These are phyloP conservation scores for Rhodophaea formosa DNA, from an alignment of 2,888 invertebrate species.

Conservation along the genomic window DNA sequence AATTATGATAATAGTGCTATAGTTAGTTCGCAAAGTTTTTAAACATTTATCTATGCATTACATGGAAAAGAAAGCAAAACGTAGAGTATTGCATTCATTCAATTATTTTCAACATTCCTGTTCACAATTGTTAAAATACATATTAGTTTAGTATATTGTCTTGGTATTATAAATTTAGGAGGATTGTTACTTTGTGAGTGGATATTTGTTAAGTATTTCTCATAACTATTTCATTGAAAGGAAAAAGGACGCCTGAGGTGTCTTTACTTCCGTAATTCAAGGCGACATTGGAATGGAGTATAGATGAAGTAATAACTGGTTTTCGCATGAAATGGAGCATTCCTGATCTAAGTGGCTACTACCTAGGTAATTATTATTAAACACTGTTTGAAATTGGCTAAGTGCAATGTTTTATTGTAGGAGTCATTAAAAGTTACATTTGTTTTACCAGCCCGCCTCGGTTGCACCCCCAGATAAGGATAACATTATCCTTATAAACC, in stretches of 20 bases:
- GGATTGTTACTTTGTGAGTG: background rate
- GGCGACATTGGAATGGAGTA: conserved; percentile 47
- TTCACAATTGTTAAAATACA: background rate
- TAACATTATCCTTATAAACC: too few relatives aligned
- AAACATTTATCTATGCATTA: too few relatives aligned
- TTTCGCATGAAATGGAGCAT: conserved; percentile 15
- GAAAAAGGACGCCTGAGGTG: conserved; percentile 60
- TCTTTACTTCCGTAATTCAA: conserved; percentile 67
- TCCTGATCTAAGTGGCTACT: conserved; percentile 13
- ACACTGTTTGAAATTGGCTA: background rate
- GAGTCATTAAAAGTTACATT: too few relatives aligned
- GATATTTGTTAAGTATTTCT: conserved; percentile 21
- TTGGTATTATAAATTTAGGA: background rate
- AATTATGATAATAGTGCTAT: background rate
- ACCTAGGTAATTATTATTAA: background rate
- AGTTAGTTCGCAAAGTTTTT: background rate
- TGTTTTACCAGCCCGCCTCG: too few relatives aligned
- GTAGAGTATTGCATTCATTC: too few relatives aligned
- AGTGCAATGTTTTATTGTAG: too few relatives aligned
- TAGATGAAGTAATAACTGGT: conserved; percentile 21
- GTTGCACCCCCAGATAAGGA: too few relatives aligned
- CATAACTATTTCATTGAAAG: conserved; percentile 47
- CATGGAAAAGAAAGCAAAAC: too few relatives aligned
- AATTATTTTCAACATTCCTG: background rate
- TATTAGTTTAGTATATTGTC: too few relatives aligned